Evolutionary conservation across 2,113 vertebrate species (phyloP).

Genomic region (Kryptolebias marmoratus): DNA sequence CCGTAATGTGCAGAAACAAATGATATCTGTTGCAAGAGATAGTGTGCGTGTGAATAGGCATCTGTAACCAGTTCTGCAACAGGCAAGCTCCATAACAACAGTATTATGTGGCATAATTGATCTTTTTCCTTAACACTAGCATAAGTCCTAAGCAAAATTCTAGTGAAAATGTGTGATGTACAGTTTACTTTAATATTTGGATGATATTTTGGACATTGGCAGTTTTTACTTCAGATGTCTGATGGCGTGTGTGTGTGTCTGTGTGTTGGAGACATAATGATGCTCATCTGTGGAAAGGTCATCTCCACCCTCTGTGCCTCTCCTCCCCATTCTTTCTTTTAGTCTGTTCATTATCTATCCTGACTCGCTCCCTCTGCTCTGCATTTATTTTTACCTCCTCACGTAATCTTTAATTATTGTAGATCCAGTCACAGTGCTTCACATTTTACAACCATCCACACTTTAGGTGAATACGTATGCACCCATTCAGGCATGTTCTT

Average conservation of each 20-base stretch:
- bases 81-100: background rate
- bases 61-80: background rate
- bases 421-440: constrained; percentile 62
- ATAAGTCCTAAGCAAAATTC: background rate
- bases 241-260: constrained; percentile 8
- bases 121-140: background rate
- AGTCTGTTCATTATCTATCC: constrained; percentile 70
- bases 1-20: background rate
- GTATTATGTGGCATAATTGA: background rate
- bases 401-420: constrained; percentile 78
- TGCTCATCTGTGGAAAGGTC: constrained; percentile 75
- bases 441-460: constrained; percentile 52
- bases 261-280: constrained; percentile 54
- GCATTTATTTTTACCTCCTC: constrained; percentile 78
- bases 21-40: background rate
- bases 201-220: constrained; percentile 20
- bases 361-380: constrained; percentile 57
- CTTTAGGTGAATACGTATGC: constrained; percentile 35
- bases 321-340: constrained; percentile 47
- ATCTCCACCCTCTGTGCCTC: constrained; percentile 65
- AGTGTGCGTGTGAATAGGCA: background rate
- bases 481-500: constrained; percentile 57
- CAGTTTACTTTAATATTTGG: constrained; percentile 14
- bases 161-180: background rate
- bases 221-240: constrained; percentile 24